Percentiles rank a stretch among this genome's conserved stretches.
These are phyloP conservation scores for Hafferia zeledoni DNA, from an alignment of 2,797 vertebrate genomes.

Conservation along the genomic window DNA sequence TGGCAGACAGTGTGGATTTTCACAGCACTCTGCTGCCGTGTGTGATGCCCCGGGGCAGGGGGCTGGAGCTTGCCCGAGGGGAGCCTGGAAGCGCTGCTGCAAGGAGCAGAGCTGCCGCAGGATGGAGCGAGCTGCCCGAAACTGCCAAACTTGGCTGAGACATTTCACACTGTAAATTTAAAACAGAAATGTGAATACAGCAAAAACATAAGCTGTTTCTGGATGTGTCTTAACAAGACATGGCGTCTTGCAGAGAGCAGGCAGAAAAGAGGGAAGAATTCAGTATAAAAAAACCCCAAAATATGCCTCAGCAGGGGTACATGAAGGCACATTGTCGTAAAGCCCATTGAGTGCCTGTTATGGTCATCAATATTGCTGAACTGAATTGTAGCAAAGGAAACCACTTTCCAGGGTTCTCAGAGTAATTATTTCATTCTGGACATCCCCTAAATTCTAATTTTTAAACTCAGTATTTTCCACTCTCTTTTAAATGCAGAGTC, in stretches of 20 bases:
- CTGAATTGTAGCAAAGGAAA: background rate
- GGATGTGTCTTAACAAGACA: conserved; percentile 52
- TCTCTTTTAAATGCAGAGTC: background rate
- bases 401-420: background rate
- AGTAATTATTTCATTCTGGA: background rate
- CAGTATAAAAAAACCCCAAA: background rate
- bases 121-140: background rate
- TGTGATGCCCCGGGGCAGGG: accelerated
- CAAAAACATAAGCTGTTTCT: conserved; percentile 58
- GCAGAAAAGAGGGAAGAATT: background rate
- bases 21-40: background rate
- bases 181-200: conserved; percentile 31
- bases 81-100: background rate
- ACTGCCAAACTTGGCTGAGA: background rate
- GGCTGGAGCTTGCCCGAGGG: background rate
- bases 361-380: background rate
- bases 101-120: background rate
- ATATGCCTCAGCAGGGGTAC: background rate
- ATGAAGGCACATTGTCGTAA: background rate
- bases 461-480: background rate
- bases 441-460: background rate
- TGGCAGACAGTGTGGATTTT: background rate
- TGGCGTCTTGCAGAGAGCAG: background rate
- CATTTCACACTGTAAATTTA: conserved; percentile 24
- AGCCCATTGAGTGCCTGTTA: background rate